A percentile compares a stretch with the other conserved stretches of the same genome.
phyloP scores from a whole-genome alignment of 2,113 vertebrate species.

The Nymphicus hollandicus region DNA sequence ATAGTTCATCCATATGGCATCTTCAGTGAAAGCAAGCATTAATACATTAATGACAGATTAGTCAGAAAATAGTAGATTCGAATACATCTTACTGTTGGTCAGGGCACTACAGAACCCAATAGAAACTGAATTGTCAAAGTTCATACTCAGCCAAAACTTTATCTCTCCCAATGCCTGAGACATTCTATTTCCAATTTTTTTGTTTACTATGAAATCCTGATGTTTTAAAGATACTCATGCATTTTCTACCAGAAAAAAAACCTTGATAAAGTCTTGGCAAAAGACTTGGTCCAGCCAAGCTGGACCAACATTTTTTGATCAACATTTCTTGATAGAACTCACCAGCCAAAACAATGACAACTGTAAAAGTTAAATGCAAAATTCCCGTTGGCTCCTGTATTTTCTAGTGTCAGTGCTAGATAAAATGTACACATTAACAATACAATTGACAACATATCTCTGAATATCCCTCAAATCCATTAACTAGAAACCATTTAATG shows the following conservation, averaged over 20 bases:
- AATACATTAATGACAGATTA: background rate
- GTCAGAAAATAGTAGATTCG: background rate
- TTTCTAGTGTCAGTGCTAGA: rapidly evolving
- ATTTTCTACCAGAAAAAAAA: background rate
- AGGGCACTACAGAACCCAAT: background rate
- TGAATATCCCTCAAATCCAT: background rate
- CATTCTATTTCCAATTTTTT: background rate
- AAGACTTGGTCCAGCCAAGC: background rate
- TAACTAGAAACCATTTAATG: background rate
- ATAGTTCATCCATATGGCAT: background rate
- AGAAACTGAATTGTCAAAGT: background rate
- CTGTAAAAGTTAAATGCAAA: background rate
- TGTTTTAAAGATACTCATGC: background rate
- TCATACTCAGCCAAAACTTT: background rate
- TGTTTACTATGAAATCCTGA: background rate
- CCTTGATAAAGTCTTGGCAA: background rate
- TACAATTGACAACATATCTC: background rate
- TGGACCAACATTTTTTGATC: background rate
- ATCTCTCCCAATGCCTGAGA: background rate
- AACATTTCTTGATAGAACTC: background rate
- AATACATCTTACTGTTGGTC: background rate
- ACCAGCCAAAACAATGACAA: background rate
- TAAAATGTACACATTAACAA: background rate
- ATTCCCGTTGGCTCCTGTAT: rapidly evolving
- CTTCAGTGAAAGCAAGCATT: background rate